phyloP scores from a whole-genome alignment of 2,797 vertebrate species.

The Yasuhikotakia modesta region DNA sequence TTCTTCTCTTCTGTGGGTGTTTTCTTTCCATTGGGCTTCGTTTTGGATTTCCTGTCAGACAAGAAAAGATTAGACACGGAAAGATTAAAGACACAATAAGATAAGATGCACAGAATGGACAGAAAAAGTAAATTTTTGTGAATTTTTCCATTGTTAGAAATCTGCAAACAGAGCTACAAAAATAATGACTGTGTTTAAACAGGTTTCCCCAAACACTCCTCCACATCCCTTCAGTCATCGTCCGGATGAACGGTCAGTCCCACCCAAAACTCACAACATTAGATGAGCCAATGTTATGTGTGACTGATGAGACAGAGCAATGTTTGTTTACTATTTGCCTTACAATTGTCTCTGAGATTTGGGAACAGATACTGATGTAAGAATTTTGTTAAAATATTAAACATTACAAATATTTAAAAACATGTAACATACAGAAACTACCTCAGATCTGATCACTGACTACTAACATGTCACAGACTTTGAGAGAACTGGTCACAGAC shows the following conservation, averaged over 20 bases:
- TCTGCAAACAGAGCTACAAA: not conserved
- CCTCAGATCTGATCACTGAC: no score
- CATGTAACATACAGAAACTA: no score
- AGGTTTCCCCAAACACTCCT: not conserved
- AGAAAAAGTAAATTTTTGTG: not conserved
- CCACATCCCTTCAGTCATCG: not conserved
- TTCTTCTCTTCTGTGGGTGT: conserved; percentile 93
- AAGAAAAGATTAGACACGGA: not conserved
- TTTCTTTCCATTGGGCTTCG: conserved; percentile 98
- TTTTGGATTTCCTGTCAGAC: conserved; percentile 92
- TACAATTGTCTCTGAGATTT: no score
- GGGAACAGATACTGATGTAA: no score
- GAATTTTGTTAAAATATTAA: no score
- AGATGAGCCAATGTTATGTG: not conserved
- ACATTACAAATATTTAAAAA: no score
- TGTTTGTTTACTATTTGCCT: no score
- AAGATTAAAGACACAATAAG: conserved; percentile 34
- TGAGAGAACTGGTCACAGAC: not conserved
- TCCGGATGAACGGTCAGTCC: no score
- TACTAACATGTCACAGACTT: not conserved
- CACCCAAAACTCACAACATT: not conserved
- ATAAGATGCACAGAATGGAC: not conserved
- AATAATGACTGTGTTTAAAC: not conserved
- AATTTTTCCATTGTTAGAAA: not conserved
- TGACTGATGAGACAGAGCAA: no score